A percentile compares a stretch with the other conserved stretches of the same genome.
Evolutionary conservation across 2,797 vertebrate species (phyloP).

Genomic region (Gallinago nigripennis): DNA sequence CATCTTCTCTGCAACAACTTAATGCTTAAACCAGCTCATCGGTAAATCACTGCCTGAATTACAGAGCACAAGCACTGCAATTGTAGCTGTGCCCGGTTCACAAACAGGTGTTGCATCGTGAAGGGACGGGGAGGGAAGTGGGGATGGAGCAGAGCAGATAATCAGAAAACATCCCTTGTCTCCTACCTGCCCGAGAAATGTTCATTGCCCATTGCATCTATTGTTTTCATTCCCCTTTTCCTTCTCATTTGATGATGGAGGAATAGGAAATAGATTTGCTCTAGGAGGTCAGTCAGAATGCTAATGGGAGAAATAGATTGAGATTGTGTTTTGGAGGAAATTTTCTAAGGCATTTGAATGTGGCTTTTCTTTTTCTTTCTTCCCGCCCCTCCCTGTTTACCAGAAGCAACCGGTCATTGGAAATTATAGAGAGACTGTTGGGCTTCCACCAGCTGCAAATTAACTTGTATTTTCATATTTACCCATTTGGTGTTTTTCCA

Average conservation of each 20-base stretch:
- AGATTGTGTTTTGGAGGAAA: background rate
- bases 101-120: background rate
- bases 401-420: background rate
- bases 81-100: background rate
- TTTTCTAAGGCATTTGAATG: background rate
- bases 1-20: background rate
- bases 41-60: background rate
- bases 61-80: background rate
- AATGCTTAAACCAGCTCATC: background rate
- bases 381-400: background rate
- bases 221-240: background rate
- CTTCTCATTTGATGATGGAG: background rate
- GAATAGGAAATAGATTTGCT: background rate
- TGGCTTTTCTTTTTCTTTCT: background rate
- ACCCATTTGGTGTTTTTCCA: background rate
- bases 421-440: background rate
- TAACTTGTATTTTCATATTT: slow-evolving; percentile 5
- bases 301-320: background rate
- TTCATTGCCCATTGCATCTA: fast-evolving
- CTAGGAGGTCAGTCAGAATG: background rate
- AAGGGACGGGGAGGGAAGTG: background rate
- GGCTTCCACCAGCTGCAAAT: background rate
- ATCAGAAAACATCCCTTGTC: background rate
- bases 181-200: background rate
- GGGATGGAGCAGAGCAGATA: background rate